Conservation (phyloP, 37 sponge, comb jelly and placozoan species). For the Corticium candelabrum region DNA sequence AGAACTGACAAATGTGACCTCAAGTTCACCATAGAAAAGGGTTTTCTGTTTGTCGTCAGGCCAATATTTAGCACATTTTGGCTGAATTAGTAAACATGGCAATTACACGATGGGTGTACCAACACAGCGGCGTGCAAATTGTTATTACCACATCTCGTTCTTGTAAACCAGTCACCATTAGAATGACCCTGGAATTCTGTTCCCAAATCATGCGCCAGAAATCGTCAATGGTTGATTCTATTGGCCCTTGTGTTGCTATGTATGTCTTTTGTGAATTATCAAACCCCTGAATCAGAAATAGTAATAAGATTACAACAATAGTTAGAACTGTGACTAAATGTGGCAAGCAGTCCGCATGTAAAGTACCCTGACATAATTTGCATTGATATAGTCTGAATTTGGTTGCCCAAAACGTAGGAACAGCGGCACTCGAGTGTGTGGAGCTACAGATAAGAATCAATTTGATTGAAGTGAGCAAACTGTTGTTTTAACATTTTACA, state of each 20-base stretch:
- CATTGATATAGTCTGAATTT: constrained; percentile 88
- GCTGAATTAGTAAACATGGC: constrained; percentile 2
- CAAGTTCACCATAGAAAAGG: constrained; percentile 45
- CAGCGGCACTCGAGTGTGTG: constrained; percentile 66
- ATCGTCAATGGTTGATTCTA: constrained; percentile 34
- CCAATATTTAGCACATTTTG: constrained; percentile 81
- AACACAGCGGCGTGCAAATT: not conserved
- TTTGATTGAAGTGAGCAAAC: not conserved
- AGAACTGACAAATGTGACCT: no score
- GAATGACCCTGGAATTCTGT: constrained; percentile 24
- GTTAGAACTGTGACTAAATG: not conserved
- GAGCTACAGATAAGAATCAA: constrained; percentile 27
- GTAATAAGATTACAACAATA: not conserved
- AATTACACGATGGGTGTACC: not conserved
- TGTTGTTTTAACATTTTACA: constrained; percentile 22
- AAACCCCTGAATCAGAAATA: constrained; percentile 21
- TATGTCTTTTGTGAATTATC: constrained; percentile 26
- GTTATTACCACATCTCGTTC: constrained; percentile 24
- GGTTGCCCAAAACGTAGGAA: constrained; percentile 70
- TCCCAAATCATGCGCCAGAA: constrained; percentile 63
- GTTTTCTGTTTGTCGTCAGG: constrained; percentile 37
- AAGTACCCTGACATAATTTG: constrained; percentile 69
- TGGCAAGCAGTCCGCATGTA: no score
- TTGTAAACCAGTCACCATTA: constrained; percentile 38
- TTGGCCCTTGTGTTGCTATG: constrained; percentile 48